Evolutionary conservation across 2,113 vertebrate species (phyloP), one percentile per base, ranked within the genome.

Genomic region (Scomber colias): DNA sequence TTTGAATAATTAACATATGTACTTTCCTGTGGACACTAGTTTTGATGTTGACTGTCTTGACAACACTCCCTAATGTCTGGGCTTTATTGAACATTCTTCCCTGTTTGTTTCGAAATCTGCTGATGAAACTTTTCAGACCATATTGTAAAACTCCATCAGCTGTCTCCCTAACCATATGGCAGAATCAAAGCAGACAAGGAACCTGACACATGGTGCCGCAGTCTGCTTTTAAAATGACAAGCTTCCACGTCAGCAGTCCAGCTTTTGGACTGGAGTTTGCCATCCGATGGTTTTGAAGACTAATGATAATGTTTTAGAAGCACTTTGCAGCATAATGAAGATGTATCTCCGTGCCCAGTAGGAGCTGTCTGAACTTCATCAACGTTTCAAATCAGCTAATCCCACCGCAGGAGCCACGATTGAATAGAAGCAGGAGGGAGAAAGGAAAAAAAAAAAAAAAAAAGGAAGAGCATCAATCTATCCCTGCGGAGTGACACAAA

Each of bases 251-350:
- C 6, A 62, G 27, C 65, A 24, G 83, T 68, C 79, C 76, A n/a
- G 56, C 65, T 51, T 15, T 15, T 27, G 77, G 66, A 77, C 60
- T 12, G 63, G 61, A 13, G 79, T 51, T 69, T 81, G 48, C 72
- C 59, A 76, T 83, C 71, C 77, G 76, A 57, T 17, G 16, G 51
- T 79, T 83, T 83, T 86, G 79, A 89, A 86, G 88, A 89, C 79
- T 80, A 87, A 92, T 88, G 86, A 91, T 90, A 80, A 93, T 90
- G 83, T 88, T 87, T 81, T 61, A 85, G 74, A 57, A 79, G 83
- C 80, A 69, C 83, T 92, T 87, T 87, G 66, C 56, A 12, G 71
- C 65, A 77, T 91, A 93, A 94, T 93, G 78, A 93, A 94, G 89
- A 93, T 67, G 64, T 87, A 94, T 91, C 83, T 79, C 60, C 13